These are phyloP conservation scores for Leucopternis melanops DNA, from an alignment of 2,113 vertebrate species.

Conservation along the genomic window DNA sequence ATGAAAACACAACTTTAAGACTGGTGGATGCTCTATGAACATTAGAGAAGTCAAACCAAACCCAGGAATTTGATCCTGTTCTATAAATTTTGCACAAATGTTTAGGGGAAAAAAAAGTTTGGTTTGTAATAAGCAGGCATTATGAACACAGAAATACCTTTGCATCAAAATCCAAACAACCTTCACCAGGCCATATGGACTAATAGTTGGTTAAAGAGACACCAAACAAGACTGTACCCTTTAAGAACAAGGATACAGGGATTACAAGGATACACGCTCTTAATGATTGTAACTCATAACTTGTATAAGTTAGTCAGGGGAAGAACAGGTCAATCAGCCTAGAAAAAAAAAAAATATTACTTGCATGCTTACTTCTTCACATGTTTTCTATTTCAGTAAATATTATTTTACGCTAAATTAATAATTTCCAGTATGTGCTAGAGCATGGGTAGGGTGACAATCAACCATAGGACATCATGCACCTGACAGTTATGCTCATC, in stretches of 20 bases:
- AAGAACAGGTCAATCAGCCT: background rate
- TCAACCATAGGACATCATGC: background rate
- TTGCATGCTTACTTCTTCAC: background rate
- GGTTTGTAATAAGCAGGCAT: background rate
- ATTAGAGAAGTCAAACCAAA: background rate
- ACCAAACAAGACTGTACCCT: background rate
- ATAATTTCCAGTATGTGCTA: background rate
- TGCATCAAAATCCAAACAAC: background rate
- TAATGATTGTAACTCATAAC: background rate
- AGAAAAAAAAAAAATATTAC: background rate
- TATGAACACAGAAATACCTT: background rate
- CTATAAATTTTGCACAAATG: background rate
- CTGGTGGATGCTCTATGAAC: background rate
- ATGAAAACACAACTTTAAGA: background rate
- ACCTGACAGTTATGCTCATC: background rate
- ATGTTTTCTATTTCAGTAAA: background rate
- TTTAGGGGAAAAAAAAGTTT: rapidly evolving
- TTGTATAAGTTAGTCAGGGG: background rate
- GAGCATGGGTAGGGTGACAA: background rate
- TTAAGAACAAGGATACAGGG: background rate
- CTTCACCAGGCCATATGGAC: background rate
- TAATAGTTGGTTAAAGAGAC: background rate
- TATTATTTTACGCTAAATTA: background rate
- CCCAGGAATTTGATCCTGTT: background rate
- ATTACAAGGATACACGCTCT: background rate